These are phyloP conservation scores for Phragmatobia fuliginosa DNA, from an alignment of 2,888 invertebrate species.

Conservation along the genomic window DNA sequence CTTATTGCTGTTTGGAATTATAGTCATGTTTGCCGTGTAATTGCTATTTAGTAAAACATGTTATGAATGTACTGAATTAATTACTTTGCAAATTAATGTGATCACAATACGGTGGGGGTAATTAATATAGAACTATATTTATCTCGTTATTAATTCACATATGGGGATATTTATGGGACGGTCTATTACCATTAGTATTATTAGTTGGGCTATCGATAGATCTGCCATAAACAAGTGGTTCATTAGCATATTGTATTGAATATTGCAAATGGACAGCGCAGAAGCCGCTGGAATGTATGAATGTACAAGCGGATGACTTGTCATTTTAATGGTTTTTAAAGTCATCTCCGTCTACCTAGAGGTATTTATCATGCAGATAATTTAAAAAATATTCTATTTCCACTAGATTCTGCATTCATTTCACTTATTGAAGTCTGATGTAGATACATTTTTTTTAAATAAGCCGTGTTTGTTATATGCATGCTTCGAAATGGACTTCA, in stretches of 20 bases:
- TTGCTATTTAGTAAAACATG: neutral
- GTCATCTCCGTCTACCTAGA: neutral
- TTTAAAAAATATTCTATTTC: neutral
- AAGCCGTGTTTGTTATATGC: slow-evolving; percentile 1
- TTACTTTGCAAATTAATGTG: neutral
- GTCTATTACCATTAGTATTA: slow-evolving; percentile 8
- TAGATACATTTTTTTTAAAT: neutral
- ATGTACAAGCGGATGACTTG: slow-evolving; percentile 16
- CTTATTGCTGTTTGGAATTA: neutral
- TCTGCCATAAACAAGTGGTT: slow-evolving; percentile 52
- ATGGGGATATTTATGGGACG: slow-evolving; percentile 30
- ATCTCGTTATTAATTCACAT: slow-evolving; percentile 54
- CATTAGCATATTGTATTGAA: slow-evolving; percentile 55
- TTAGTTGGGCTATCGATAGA: slow-evolving; percentile 48
- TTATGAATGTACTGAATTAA: slow-evolving; percentile 5
- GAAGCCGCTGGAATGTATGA: slow-evolving; percentile 47
- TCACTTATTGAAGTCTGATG: slow-evolving; percentile 1
- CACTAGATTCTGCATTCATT: neutral
- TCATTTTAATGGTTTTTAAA: neutral
- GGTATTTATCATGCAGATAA: neutral
- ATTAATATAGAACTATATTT: slow-evolving; percentile 42
- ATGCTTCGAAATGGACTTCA: slow-evolving; percentile 6
- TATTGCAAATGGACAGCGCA: slow-evolving; percentile 47
- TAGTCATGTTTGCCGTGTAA: neutral
- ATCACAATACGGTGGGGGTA: neutral